A percentile compares a stretch with the other conserved stretches of the same genome.
Conservation (phyloP, 2,888 invertebrate genomes). For the Chrysomela aeneicollis region DNA sequence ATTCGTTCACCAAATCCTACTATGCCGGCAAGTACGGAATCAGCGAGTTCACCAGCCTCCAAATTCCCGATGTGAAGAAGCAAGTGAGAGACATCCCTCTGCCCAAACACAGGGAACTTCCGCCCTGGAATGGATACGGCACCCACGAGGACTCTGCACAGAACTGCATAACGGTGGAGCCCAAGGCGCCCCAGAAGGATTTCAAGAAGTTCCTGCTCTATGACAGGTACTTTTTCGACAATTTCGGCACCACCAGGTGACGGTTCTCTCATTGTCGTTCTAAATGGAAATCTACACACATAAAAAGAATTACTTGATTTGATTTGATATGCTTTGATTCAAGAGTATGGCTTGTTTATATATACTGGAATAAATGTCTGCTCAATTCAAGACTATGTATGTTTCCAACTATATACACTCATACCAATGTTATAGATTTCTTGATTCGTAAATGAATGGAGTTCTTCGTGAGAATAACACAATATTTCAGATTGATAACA, state of each 20-base stretch:
- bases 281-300: no score
- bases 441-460: no score
- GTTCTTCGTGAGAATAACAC: no score
- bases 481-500: no score
- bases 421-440: no score
- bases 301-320: no score
- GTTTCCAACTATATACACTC: no score
- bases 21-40: slow-evolving; percentile 67
- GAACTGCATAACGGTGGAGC: slow-evolving; percentile 83
- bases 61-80: slow-evolving; percentile 59
- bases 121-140: slow-evolving; percentile 93
- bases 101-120: slow-evolving; percentile 65
- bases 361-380: no score
- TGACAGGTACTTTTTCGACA: slow-evolving; percentile 67
- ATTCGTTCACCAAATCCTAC: slow-evolving; percentile 85
- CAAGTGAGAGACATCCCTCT: slow-evolving; percentile 51
- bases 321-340: no score
- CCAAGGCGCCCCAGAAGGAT: slow-evolving; percentile 78
- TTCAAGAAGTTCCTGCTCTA: slow-evolving; percentile 82
- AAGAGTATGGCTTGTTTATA: no score
- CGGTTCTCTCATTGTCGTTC: neutral
- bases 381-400: no score
- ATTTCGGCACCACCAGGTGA: slow-evolving; percentile 25
- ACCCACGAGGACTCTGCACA: slow-evolving; percentile 89
- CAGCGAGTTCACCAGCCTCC: slow-evolving; percentile 72